Base-by-base conservation (phyloP, 2,888 invertebrate genomes). In the Anthrax anthrax region DNA sequence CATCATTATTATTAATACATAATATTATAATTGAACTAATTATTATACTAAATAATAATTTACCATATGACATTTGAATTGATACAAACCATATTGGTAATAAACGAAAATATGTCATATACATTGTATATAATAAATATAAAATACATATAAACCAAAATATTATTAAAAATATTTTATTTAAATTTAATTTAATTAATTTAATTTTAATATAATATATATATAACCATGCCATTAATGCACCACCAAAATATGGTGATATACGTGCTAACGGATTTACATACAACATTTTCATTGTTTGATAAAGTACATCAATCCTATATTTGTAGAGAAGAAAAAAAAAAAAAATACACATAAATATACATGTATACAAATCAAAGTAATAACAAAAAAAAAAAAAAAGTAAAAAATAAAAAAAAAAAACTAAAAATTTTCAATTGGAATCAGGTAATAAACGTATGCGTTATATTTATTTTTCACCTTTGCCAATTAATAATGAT, bases 21-120 rank as follows among this genome's bases (percentile, higher is more conserved):
- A 57, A 47, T 47, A 52, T 43, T 17, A 60, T 55, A 42, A 60
- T 52, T 44, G 55, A 55, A 10, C 60, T 60, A 29, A 58, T 50
- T 45, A 55, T 56, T n/a, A 60, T 52, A 29, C 60, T 58, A 49
- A 61, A 61, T 42, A 58, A 42, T 32, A 60, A 51, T 51, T 61
- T 62, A 29, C 62, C 62, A 45, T 60, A 51, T n/a, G 61, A 60
- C 59, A 61, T 59, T 46, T 60, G 57, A 27, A 51, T 40, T 3
- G 61, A 57, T 12, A 60, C 60, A 46, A 56, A 18, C 56, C 57
- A 57, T 27, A 53, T 44, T 14, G 61, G 60, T 37, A 59, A 54
- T 16, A 52, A 51, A 37, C 58, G 57, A 59, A 59, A 61, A 48
- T 58, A 62, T 44, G 56, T 60, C 61, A 61, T 61, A 46, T 58